These are phyloP conservation scores for Diorhabda elongata DNA, from an alignment of 1,140 invertebrate genomes.

Conservation along the genomic window DNA sequence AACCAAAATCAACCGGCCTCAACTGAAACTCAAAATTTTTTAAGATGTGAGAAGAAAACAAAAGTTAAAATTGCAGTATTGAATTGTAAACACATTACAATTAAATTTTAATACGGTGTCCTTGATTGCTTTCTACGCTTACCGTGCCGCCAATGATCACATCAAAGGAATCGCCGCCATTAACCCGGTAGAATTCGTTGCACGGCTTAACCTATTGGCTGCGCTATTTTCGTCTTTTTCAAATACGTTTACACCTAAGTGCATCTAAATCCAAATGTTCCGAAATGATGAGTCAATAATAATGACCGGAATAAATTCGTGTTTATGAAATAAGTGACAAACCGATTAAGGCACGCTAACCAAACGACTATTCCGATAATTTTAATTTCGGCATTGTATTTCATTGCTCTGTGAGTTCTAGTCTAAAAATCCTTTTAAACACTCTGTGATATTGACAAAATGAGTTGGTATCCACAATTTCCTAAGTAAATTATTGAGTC, in stretches of 20 bases:
- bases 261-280: too few relatives aligned
- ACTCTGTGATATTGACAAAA: conserved; percentile 1
- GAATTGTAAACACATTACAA: too few relatives aligned
- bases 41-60: background rate
- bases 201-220: background rate
- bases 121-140: conserved; percentile 1
- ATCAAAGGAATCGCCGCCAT: conserved; percentile 3
- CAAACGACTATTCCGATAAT: background rate
- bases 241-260: too few relatives aligned
- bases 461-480: background rate
- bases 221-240: background rate
- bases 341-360: background rate
- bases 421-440: background rate
- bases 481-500: too few relatives aligned
- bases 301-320: too few relatives aligned
- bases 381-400: too few relatives aligned
- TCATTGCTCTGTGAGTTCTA: too few relatives aligned
- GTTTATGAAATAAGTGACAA: too few relatives aligned
- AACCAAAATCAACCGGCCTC: background rate
- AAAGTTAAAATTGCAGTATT: too few relatives aligned
- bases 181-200: conserved; percentile 5
- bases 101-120: background rate
- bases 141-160: conserved; percentile 3
- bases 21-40: background rate
- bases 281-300: too few relatives aligned